Percentiles rank a stretch among this genome's conserved stretches.
Evolutionary conservation across 1,140 invertebrate genomes (phyloP).

Genomic region (Drosophila sp.): DNA sequence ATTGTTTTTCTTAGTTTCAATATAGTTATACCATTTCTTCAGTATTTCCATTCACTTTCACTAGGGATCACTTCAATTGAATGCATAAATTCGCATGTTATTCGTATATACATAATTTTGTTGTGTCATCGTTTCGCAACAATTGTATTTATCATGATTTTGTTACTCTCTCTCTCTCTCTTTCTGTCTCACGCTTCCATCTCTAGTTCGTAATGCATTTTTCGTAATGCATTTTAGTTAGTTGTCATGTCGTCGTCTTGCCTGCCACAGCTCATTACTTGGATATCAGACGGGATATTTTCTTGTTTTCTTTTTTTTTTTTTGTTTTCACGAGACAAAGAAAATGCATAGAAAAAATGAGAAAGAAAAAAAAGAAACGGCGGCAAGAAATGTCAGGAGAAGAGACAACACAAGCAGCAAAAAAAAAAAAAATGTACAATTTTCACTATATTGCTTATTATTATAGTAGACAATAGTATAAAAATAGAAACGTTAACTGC

Average conservation of each 20-base stretch:
- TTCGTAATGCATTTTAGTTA: constrained; percentile 25
- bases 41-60: neutral
- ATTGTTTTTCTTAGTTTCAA: too few relatives aligned
- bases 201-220: constrained; percentile 21
- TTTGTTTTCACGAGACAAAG: constrained; percentile 40
- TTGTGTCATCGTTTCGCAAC: constrained; percentile 2
- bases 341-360: constrained; percentile 37
- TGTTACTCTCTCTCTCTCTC: neutral
- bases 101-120: neutral
- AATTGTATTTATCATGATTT: constrained; percentile 12
- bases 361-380: constrained; percentile 18
- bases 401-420: constrained; percentile 37
- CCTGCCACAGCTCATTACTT: constrained; percentile 49
- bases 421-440: constrained; percentile 22
- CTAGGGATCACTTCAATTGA: neutral
- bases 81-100: neutral
- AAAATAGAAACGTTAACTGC: constrained; percentile 43
- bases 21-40: too few relatives aligned
- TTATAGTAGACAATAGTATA: constrained; percentile 18
- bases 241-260: constrained; percentile 21
- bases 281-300: constrained; percentile 58
- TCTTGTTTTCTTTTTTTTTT: neutral
- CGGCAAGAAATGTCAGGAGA: constrained; percentile 43
- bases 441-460: constrained; percentile 14
- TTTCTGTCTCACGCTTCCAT: neutral